A percentile compares a stretch with the other conserved stretches of the same genome.
Evolutionary conservation across 2,797 vertebrate species (phyloP).

Genomic region (Lacerta viridis): DNA sequence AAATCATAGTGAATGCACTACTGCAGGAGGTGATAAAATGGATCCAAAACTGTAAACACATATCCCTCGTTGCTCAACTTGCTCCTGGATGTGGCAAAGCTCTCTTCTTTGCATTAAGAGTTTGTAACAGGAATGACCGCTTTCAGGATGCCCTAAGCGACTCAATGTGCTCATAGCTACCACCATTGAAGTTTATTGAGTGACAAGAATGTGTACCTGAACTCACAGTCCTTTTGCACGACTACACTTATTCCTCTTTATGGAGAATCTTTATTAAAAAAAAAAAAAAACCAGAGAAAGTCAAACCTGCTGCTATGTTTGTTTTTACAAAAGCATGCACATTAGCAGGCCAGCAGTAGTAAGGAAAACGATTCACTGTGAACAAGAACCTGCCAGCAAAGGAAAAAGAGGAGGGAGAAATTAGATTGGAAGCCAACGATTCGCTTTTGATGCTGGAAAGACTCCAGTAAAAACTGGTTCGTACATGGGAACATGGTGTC

Average conservation of each 20-base stretch:
- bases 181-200: not conserved
- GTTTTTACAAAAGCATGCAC: constrained; percentile 68
- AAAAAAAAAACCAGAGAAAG: constrained; percentile 60
- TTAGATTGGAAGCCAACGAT: constrained; percentile 81
- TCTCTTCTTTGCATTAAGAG: not conserved
- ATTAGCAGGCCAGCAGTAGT: constrained; percentile 62
- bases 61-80: not conserved
- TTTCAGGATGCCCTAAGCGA: not conserved
- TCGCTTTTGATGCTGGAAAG: constrained; percentile 86
- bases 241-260: constrained; percentile 18
- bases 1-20: not conserved
- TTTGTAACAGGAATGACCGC: not conserved
- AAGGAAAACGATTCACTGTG: constrained; percentile 69
- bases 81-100: not conserved
- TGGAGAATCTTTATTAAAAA: constrained; percentile 47
- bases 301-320: constrained; percentile 75
- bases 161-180: not conserved
- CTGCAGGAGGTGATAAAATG: not conserved
- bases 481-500: constrained; percentile 93
- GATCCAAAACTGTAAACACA: not conserved
- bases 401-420: constrained; percentile 41
- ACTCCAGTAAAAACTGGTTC: constrained; percentile 93
- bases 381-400: constrained; percentile 77
- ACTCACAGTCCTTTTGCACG: constrained; percentile 49
- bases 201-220: constrained; percentile 60